Evolutionary conservation across 2,888 invertebrate species (phyloP).

Genomic region (Acanthacorydalis orientalis): DNA sequence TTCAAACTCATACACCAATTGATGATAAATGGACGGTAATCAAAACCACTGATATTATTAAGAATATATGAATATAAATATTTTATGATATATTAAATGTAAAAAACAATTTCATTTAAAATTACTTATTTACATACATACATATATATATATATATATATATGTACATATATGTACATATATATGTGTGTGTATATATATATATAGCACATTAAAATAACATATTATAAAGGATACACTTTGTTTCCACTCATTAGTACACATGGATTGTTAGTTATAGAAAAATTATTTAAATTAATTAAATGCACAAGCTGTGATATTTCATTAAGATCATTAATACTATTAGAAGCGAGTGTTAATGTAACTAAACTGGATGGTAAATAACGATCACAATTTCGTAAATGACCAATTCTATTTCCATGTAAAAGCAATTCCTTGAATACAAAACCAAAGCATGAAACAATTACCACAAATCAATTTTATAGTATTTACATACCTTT

Average conservation of each 20-base stretch:
- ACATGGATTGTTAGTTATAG: conserved; percentile 77
- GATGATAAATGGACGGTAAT: conserved; percentile 81
- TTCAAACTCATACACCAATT: conserved; percentile 87
- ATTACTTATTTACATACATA: neutral
- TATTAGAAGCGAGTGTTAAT: conserved; percentile 67
- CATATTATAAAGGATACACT: conserved; percentile 50
- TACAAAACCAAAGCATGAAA: neutral
- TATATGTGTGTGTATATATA: neutral
- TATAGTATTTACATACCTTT: conserved; percentile 42
- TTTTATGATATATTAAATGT: neutral
- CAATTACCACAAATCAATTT: neutral
- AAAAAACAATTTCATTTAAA: neutral
- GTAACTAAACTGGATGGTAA: conserved; percentile 58
- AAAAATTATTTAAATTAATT: conserved; percentile 59
- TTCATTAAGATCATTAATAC: conserved; percentile 71
- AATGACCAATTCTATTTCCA: conserved; percentile 67
- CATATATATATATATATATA: neutral
- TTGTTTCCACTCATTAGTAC: conserved; percentile 60
- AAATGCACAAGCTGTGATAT: conserved; percentile 66
- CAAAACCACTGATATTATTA: conserved; percentile 51
- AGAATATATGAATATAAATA: conserved; percentile 1
- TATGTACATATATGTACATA: neutral
- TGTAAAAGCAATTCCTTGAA: conserved; percentile 66
- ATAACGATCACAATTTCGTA: conserved; percentile 68
- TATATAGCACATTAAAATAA: neutral